phyloP scores from a whole-genome alignment of 2,113 vertebrate genomes.

The Rhizomys pruinosus region DNA sequence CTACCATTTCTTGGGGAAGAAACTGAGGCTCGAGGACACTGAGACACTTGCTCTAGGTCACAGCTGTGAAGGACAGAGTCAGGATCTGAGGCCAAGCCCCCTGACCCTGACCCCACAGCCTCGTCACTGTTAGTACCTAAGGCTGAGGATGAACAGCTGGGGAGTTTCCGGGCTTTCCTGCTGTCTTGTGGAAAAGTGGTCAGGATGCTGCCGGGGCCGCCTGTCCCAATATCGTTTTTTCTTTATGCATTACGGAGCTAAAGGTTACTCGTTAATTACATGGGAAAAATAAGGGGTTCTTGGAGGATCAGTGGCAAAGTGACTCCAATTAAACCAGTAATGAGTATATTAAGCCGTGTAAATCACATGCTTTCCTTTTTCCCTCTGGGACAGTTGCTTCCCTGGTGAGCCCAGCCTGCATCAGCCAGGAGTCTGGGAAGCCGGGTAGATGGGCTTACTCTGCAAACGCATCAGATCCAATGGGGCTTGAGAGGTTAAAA shows the following conservation, averaged over 20 bases:
- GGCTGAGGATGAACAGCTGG: neutral
- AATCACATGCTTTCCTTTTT: constrained; percentile 65
- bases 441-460: neutral
- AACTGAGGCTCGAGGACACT: neutral
- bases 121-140: constrained; percentile 11
- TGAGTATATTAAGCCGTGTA: constrained; percentile 78
- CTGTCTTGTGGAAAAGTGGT: constrained; percentile 56
- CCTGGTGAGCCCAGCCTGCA: neutral
- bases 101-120: neutral
- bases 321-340: constrained; percentile 78
- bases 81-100: neutral
- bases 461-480: neutral
- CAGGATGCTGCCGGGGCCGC: neutral
- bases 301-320: constrained; percentile 67
- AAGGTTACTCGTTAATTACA: constrained; percentile 73
- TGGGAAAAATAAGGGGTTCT: constrained; percentile 15
- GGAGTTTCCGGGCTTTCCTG: constrained; percentile 68
- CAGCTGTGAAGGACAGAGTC: neutral
- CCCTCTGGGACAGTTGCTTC: constrained; percentile 59
- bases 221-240: constrained; percentile 64
- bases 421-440: constrained; percentile 30
- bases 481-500: neutral
- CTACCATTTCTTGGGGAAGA: constrained; percentile 25
- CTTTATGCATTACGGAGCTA: constrained; percentile 69
- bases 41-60: neutral